Percentiles rank a stretch among this genome's conserved stretches.
These are phyloP conservation scores for Mimumesa dahlbomi DNA, from an alignment of 2,888 invertebrate species.

Conservation along the genomic window DNA sequence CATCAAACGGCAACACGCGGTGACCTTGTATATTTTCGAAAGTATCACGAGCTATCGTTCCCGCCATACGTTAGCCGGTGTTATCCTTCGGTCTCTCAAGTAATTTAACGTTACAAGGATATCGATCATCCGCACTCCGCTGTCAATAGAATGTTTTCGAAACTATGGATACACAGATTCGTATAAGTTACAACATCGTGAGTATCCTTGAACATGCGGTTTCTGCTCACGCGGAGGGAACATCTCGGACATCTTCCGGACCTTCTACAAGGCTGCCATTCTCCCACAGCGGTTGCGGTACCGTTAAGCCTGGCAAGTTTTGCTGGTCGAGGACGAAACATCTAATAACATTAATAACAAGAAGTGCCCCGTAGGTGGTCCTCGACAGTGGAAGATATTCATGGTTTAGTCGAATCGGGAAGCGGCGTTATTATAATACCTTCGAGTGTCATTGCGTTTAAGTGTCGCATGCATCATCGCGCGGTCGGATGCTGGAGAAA, in stretches of 20 bases:
- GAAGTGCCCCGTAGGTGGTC: constrained; percentile 60
- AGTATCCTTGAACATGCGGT: constrained; percentile 42
- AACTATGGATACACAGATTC: constrained; percentile 11
- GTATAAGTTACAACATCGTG: constrained; percentile 19
- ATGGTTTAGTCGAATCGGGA: constrained; percentile 27
- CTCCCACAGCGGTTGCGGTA: constrained; percentile 65
- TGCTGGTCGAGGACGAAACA: constrained; percentile 66
- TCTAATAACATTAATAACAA: constrained; percentile 72
- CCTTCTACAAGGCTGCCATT: constrained; percentile 67
- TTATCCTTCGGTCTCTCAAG: background rate
- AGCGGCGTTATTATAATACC: constrained; percentile 11
- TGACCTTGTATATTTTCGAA: too few relatives aligned
- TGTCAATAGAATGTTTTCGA: background rate
- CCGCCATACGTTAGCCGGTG: background rate
- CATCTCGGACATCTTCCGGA: constrained; percentile 64
- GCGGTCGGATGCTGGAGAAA: constrained; percentile 7
- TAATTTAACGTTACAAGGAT: constrained; percentile 8
- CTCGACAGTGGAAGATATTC: constrained; percentile 26
- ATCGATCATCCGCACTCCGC: constrained; percentile 9
- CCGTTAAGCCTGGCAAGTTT: constrained; percentile 69
- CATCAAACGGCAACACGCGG: too few relatives aligned
- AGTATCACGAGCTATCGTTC: too few relatives aligned
- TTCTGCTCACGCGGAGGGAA: constrained; percentile 48
- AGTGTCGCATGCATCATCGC: constrained; percentile 46
- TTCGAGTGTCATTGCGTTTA: constrained; percentile 36